Evolutionary conservation across 2,888 invertebrate species (phyloP), one percentile per base, ranked within the genome.

Genomic region (Biston stratarius): DNA sequence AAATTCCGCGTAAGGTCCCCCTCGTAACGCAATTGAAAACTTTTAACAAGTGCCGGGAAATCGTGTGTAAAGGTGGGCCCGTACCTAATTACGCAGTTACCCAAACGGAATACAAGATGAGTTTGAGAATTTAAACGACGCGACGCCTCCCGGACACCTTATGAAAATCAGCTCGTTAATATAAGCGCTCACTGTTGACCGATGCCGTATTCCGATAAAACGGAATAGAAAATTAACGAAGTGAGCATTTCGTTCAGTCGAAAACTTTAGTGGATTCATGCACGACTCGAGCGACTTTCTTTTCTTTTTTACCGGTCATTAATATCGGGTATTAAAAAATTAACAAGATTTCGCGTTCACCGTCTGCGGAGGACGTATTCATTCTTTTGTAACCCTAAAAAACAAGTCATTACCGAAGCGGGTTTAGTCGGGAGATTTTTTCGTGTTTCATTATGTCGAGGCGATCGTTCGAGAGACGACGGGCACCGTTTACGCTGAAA

Each of bases 41-140:
- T 93, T 94, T 93, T 92, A 92, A 93, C 93, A 92, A 94, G 93
- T 92, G 92, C 88, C 87, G 88, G 86, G 91, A 92, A 93, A 92
- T 92, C 93, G 92, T 89, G 91, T 92, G 94, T 90, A 88, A 93
- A 94, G 92, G 93, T 93, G 88, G 89, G 86, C 83, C 66, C 84
- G 85, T 80, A 86, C 89, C 88, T 92, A 93, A 92, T 92, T 92
- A 92, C 82, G 86, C 73, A 76, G 79, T 80, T 81, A 83, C 85
- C 82, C 83, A 86, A 75, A 83, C 83, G 77, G 92, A 92, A 93
- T 92, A 87, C 89, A 76, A 76, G 88, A 92, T 92, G 90, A 92
- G 90, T 85, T 86, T 71, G 79, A 83, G 85, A 87, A 91, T 92
- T 91, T 89, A 88, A 90, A 87, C 87, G 86, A 74, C 76, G 45